phyloP scores from a whole-genome alignment of 2,797 vertebrate genomes.

The Hippocampus kuda region DNA sequence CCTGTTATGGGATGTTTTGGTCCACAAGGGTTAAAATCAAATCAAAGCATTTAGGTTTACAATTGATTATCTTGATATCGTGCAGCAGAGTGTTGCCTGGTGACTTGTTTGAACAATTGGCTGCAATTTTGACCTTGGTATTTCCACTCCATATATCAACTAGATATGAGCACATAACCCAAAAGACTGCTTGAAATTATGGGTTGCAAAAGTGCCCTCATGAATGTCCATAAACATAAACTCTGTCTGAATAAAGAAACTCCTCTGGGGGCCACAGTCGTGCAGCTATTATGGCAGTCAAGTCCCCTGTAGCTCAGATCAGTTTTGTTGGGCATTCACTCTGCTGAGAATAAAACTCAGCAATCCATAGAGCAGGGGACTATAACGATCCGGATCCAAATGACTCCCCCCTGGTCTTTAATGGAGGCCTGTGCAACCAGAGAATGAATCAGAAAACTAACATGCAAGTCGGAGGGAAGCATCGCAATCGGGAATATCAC shows the following conservation, averaged over 20 bases:
- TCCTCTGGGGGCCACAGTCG: constrained; percentile 22
- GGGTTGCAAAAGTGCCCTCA: constrained; percentile 27
- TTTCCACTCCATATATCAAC: constrained; percentile 22
- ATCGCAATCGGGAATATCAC: constrained; percentile 46
- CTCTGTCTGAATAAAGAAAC: constrained; percentile 44
- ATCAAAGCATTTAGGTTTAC: not conserved
- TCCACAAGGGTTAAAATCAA: too few species aligned
- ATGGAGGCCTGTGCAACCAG: constrained; percentile 37
- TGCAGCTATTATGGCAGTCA: constrained; percentile 33
- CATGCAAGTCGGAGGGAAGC: constrained; percentile 45
- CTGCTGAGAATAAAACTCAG: constrained; percentile 44
- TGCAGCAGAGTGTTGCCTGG: not conserved
- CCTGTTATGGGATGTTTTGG: too few species aligned
- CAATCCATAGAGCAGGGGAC: constrained; percentile 40
- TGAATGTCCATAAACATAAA: constrained; percentile 46
- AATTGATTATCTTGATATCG: not conserved
- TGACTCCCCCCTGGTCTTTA: constrained; percentile 45
- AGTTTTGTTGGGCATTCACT: not conserved
- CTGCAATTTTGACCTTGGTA: constrained; percentile 30
- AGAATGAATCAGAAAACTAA: constrained; percentile 58
- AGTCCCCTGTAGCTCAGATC: not conserved
- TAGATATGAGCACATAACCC: constrained; percentile 24
- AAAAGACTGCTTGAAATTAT: constrained; percentile 27
- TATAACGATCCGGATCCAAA: constrained; percentile 46
- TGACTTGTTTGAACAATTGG: not conserved